phyloP scores from a whole-genome alignment of 2,888 invertebrate genomes.

The Ryuthela nishihirai region DNA sequence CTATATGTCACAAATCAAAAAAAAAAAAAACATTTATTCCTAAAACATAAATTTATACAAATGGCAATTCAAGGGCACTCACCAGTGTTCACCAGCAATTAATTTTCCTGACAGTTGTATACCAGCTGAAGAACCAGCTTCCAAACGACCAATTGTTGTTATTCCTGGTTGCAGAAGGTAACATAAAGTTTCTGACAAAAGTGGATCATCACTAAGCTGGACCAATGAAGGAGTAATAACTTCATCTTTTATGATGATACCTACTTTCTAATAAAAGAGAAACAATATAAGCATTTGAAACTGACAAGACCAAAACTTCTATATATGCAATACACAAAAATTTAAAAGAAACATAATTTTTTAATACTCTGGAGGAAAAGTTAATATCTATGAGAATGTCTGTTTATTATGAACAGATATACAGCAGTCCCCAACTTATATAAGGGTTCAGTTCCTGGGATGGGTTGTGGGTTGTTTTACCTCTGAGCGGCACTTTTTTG shows the following conservation, averaged over 20 bases:
- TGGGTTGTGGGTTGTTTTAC: too few relatives aligned
- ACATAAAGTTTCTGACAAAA: slow-evolving; percentile 59
- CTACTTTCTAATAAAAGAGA: slow-evolving; percentile 52
- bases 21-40: too few relatives aligned
- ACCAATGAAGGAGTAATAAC: slow-evolving; percentile 59
- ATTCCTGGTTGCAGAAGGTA: slow-evolving; percentile 56
- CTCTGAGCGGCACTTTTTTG: too few relatives aligned
- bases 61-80: too few relatives aligned
- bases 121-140: slow-evolving; percentile 52
- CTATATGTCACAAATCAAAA: too few relatives aligned
- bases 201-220: slow-evolving; percentile 63
- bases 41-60: too few relatives aligned
- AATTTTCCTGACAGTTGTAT: slow-evolving; percentile 61
- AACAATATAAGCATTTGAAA: background rate
- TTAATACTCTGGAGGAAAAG: too few relatives aligned
- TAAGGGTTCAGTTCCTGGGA: too few relatives aligned
- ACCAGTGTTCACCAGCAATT: slow-evolving; percentile 62
- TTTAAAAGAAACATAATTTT: too few relatives aligned
- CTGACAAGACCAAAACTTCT: background rate
- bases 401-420: too few relatives aligned
- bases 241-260: slow-evolving; percentile 56
- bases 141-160: slow-evolving; percentile 53
- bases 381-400: too few relatives aligned
- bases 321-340: background rate
- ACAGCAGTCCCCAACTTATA: too few relatives aligned